Percentiles rank a stretch among this genome's conserved stretches.
Evolutionary conservation across 2,797 vertebrate genomes (phyloP).

Genomic region (Sphenopsis melanotis): DNA sequence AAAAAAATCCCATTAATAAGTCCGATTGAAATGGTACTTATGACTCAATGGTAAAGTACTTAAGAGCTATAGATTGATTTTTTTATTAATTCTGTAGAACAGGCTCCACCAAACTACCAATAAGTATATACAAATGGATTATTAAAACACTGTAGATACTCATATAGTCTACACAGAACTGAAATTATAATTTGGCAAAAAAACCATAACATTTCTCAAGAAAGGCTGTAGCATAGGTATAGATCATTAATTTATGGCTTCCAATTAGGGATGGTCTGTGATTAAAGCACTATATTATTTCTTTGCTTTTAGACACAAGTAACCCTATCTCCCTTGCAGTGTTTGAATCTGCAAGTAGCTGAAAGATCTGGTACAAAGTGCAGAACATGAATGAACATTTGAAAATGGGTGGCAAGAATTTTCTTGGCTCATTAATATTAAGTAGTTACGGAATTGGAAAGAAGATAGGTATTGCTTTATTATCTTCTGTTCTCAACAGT

Average conservation of each 20-base stretch:
- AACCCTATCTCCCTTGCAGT: neutral
- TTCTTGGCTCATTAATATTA: slow-evolving; percentile 1
- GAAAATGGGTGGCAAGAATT: neutral
- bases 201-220: neutral
- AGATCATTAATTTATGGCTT: neutral
- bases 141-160: neutral
- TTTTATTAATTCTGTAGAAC: slow-evolving; percentile 7
- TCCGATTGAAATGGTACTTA: neutral
- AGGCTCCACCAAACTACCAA: neutral
- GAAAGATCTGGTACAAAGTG: neutral
- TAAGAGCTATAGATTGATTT: neutral
- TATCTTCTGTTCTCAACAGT: neutral
- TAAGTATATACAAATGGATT: neutral
- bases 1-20: neutral
- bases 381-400: neutral
- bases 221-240: neutral
- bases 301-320: neutral
- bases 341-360: neutral
- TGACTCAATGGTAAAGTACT: neutral
- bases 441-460: neutral
- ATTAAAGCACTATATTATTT: neutral
- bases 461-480: neutral
- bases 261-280: neutral
- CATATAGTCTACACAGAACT: neutral
- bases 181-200: neutral